These are phyloP conservation scores for Pardalotus punctatus DNA, from an alignment of 2,113 vertebrate species.

Conservation along the genomic window DNA sequence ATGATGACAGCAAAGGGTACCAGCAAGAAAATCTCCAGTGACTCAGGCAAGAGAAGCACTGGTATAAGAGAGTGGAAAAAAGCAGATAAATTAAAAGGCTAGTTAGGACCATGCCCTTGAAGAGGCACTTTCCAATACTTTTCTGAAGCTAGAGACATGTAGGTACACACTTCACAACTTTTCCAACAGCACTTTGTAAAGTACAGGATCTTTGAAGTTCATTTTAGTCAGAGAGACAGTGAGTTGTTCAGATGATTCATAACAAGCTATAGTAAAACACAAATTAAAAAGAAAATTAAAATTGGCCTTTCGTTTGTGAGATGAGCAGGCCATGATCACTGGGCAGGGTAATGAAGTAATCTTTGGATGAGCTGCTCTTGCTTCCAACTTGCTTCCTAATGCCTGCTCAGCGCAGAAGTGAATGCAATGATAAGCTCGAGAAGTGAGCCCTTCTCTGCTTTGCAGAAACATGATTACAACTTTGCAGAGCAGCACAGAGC, in stretches of 20 bases:
- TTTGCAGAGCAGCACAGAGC: background rate
- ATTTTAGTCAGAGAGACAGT: background rate
- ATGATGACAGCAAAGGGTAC: background rate
- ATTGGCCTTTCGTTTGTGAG: background rate
- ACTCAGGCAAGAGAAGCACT: background rate
- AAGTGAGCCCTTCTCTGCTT: background rate
- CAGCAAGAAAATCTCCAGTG: background rate
- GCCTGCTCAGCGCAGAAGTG: background rate
- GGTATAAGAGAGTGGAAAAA: background rate
- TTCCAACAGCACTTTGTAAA: background rate
- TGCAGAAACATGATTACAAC: background rate
- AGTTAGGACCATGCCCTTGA: background rate
- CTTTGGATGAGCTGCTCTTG: background rate
- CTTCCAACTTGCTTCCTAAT: background rate
- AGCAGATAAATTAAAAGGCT: background rate
- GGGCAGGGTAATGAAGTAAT: background rate
- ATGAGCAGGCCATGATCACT: background rate
- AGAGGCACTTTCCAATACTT: background rate
- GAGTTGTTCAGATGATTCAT: background rate
- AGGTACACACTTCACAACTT: background rate
- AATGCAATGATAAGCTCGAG: no score
- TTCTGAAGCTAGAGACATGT: background rate
- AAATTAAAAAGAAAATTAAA: no score
- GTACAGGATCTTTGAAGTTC: background rate
- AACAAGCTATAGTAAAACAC: background rate